Evolutionary conservation across 1,140 invertebrate species (phyloP), one percentile per base, ranked within the genome.

Genomic region (Drosophila biarmipes): DNA sequence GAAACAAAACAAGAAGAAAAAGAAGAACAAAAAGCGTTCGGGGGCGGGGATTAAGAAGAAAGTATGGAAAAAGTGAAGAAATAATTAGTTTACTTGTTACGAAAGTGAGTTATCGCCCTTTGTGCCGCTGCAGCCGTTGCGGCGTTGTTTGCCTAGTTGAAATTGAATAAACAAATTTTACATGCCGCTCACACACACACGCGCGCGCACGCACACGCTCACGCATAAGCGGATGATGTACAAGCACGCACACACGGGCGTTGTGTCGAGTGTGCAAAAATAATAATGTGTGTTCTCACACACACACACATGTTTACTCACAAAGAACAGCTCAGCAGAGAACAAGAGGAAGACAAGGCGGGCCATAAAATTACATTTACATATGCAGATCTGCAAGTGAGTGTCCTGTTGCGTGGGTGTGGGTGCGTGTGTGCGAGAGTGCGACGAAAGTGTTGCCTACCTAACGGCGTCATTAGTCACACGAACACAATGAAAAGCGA

Each of bases 71-170:
- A 84, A 89, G 78, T 90, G 72, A 72, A 86, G 80, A 90, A 90
- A 90, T 90, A 90, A 90, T 90, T 90, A 90, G 86, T 90, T 90
- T 90, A 90, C 86, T 90, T 90, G 87, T 80, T 82, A 82, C 52
- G 61, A 82, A 86, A 90, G 76, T 87, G 78, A 90, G 81, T 90
- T 90, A 89, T 89, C 76, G 73, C 61, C 72, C 84, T 89, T 89
- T 89, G 78, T 90, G 58, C 54, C 48, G 61, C 49, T 53, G 57
- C 71, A 69, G 66, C 66, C 72, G 72, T 58, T 62, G 72, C 63
- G 40, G 38, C 75, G 73, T 82, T 82, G 82, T 89, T 87, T 75
- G 71, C 73, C 66, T 76, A 84, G 84, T 80, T 89, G 56, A 80
- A 89, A 89, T 89, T 89, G 79, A 89, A 89, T 89, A 81, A 89